These are phyloP conservation scores for Rhagium mordax DNA, from an alignment of 2,888 invertebrate species.

Conservation along the genomic window DNA sequence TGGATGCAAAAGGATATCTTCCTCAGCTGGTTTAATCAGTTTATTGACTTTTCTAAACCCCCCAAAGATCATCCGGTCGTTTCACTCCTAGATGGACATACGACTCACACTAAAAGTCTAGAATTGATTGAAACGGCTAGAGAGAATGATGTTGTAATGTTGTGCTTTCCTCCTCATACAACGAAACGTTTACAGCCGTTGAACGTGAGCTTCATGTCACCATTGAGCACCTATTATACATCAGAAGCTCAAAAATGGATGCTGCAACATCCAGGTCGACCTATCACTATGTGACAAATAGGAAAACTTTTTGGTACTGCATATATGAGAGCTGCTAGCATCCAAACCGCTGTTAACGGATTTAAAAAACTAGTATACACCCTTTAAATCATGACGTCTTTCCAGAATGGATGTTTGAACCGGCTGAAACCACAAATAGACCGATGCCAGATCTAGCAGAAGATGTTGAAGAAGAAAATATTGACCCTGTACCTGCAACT, in stretches of 20 bases:
- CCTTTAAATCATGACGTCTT: not conserved
- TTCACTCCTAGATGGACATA: too few relatives aligned
- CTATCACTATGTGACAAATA: conserved; percentile 49
- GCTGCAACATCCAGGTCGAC: conserved; percentile 19
- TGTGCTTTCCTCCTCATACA: too few relatives aligned
- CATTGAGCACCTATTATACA: conserved; percentile 50
- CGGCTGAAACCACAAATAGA: conserved; percentile 40
- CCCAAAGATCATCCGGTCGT: too few relatives aligned
- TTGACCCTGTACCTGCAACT: too few relatives aligned
- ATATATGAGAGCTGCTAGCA: conserved; percentile 49
- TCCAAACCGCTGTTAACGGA: conserved; percentile 50
- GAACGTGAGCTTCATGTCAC: conserved; percentile 12
- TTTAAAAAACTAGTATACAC: not conserved
- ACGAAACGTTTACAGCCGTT: too few relatives aligned
- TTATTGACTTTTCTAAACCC: too few relatives aligned
- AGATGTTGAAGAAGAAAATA: not conserved
- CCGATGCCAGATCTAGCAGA: not conserved
- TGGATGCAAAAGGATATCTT: too few relatives aligned
- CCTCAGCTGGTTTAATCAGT: too few relatives aligned
- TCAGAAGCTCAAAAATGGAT: conserved; percentile 43
- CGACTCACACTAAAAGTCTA: too few relatives aligned
- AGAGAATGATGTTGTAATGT: too few relatives aligned
- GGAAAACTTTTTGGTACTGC: conserved; percentile 50
- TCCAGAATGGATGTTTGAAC: conserved; percentile 49
- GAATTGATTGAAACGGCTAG: too few relatives aligned